Evolutionary conservation across 2,888 invertebrate species (phyloP).

Genomic region (Caenorhabditis panamensis): DNA sequence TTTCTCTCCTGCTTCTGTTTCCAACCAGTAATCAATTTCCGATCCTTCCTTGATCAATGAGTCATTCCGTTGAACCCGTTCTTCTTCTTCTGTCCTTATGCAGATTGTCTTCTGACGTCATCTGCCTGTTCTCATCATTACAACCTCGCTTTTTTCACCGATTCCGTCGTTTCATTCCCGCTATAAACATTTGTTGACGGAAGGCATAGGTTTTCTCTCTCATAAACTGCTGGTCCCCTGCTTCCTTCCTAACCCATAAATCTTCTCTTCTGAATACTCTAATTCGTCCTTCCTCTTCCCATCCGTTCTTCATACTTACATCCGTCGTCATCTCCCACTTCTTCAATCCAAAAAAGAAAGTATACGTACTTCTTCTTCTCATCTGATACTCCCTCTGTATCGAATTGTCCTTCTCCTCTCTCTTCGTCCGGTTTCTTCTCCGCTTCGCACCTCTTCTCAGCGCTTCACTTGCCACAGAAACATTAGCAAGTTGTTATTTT

Average conservation of each 20-base stretch:
- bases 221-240: not conserved
- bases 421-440: slow-evolving; percentile 29
- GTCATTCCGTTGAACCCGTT: slow-evolving; percentile 7
- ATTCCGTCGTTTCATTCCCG: slow-evolving; percentile 9
- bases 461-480: not conserved
- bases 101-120: not conserved
- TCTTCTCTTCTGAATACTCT: too few relatives aligned
- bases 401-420: slow-evolving; percentile 3
- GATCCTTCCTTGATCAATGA: not conserved
- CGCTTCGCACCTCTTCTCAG: slow-evolving; percentile 16
- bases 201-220: not conserved
- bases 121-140: slow-evolving; percentile 13
- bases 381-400: slow-evolving; percentile 10
- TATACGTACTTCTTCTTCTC: slow-evolving; percentile 6
- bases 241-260: not conserved
- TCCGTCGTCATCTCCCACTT: not conserved
- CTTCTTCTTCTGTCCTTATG: not conserved
- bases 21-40: too few relatives aligned
- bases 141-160: slow-evolving; percentile 16
- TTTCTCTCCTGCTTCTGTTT: too few relatives aligned
- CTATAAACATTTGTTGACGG: slow-evolving; percentile 12
- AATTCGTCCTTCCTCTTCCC: not conserved
- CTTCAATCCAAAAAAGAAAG: not conserved
- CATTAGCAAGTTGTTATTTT: slow-evolving; percentile 4
- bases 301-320: not conserved